Percentiles rank a stretch among this genome's conserved stretches.
Conservation (phyloP, 2,113 vertebrate genomes). For the Microtus richardsoni region DNA sequence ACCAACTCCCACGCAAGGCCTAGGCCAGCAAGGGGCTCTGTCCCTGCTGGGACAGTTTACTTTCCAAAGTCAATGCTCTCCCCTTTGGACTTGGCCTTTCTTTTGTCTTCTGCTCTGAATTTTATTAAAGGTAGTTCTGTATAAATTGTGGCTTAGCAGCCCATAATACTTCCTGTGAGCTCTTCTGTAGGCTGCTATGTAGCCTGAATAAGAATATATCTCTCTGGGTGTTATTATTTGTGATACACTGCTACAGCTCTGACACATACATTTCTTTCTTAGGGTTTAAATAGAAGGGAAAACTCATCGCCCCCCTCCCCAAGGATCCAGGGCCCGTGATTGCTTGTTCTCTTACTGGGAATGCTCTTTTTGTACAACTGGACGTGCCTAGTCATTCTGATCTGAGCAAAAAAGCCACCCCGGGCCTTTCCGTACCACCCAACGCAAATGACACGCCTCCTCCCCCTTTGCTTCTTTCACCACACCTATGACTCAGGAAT, state of each 20-base stretch:
- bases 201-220: too few species aligned
- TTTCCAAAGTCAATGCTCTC: constrained; percentile 38
- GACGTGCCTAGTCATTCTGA: neutral
- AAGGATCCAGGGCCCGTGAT: neutral
- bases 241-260: neutral
- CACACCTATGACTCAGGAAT: neutral
- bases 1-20: neutral
- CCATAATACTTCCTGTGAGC: neutral
- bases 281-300: neutral
- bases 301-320: neutral
- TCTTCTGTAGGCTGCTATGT: neutral
- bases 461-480: neutral
- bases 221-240: too few species aligned
- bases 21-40: neutral
- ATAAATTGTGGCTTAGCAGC: constrained; percentile 24
- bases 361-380: neutral
- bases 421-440: neutral
- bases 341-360: neutral
- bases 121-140: constrained; percentile 51
- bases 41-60: constrained; percentile 12
- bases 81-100: constrained; percentile 7
- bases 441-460: constrained; percentile 1
- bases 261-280: neutral
- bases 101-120: constrained; percentile 47
- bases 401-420: constrained; percentile 6